These are phyloP conservation scores for Octomys mimax DNA, from an alignment of 2,797 vertebrate genomes.

Conservation along the genomic window DNA sequence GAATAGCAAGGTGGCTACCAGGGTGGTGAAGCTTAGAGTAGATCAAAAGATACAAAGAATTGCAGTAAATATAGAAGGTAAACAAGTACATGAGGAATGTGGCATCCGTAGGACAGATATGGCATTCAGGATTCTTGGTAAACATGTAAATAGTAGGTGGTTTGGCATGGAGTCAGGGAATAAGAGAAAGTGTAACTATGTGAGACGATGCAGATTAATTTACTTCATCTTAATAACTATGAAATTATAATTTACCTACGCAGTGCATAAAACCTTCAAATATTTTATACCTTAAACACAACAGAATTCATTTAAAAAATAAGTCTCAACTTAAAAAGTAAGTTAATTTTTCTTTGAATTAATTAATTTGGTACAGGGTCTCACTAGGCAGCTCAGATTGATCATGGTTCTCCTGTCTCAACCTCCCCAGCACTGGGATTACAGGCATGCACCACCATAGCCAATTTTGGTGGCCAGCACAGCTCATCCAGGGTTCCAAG, in stretches of 20 bases:
- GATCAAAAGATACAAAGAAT: neutral
- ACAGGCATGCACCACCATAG: too few relatives aligned
- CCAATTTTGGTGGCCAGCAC: too few relatives aligned
- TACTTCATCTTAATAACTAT: neutral
- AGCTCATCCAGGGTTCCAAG: too few relatives aligned
- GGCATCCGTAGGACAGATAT: neutral
- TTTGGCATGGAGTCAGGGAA: neutral
- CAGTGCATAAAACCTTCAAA: too few relatives aligned
- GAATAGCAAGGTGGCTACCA: neutral
- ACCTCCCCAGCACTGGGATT: too few relatives aligned
- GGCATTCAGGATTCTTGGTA: neutral
- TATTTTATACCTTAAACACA: neutral
- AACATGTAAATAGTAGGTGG: neutral
- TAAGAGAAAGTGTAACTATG: neutral
- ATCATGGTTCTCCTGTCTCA: too few relatives aligned
- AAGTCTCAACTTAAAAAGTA: neutral
- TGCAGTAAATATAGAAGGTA: neutral
- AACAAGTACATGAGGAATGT: neutral
- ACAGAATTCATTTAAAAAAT: neutral
- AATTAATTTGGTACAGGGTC: too few relatives aligned
- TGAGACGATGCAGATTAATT: neutral
- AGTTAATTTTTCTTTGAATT: too few relatives aligned
- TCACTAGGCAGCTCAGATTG: too few relatives aligned
- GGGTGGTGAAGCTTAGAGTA: too few relatives aligned
- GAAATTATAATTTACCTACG: neutral